Percentiles rank a stretch among this genome's conserved stretches.
Conservation (phyloP, 2,888 invertebrate genomes). For the Antheraea yamamai region DNA sequence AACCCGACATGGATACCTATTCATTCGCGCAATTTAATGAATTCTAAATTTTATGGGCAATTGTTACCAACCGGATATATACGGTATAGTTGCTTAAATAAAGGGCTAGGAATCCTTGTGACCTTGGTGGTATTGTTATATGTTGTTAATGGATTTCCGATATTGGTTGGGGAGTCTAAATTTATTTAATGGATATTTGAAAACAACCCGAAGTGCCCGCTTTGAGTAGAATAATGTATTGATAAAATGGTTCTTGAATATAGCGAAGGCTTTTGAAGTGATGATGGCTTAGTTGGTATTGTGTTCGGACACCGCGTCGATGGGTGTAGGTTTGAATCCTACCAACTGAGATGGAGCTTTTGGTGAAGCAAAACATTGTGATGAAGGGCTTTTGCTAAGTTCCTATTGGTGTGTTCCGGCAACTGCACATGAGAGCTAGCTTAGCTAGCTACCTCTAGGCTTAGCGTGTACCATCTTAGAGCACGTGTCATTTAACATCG, state of each 20-base stretch:
- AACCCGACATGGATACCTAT: neutral
- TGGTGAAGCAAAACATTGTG: no score
- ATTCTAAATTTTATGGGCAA: slow-evolving; percentile 20
- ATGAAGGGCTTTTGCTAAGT: no score
- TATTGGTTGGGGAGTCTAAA: neutral
- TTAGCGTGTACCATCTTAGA: no score
- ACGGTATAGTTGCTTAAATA: slow-evolving; percentile 3
- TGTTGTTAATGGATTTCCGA: slow-evolving; percentile 9
- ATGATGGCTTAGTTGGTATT: no score
- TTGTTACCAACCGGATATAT: slow-evolving; percentile 17
- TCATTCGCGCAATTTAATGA: neutral
- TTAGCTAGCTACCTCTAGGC: no score
- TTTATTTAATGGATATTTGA: neutral
- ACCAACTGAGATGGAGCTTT: no score
- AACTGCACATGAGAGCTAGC: no score
- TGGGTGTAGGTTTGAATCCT: no score
- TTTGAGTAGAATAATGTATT: neutral
- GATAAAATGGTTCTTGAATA: neutral
- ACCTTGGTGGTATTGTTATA: slow-evolving; percentile 20
- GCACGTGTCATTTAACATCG: no score
- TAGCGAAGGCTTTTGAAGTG: neutral
- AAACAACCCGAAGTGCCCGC: neutral
- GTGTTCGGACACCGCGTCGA: no score
- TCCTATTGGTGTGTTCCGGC: no score
- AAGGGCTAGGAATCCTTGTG: slow-evolving; percentile 17